Evolutionary conservation across 2,113 vertebrate genomes (phyloP).

Genomic region (Neotoma lepida): DNA sequence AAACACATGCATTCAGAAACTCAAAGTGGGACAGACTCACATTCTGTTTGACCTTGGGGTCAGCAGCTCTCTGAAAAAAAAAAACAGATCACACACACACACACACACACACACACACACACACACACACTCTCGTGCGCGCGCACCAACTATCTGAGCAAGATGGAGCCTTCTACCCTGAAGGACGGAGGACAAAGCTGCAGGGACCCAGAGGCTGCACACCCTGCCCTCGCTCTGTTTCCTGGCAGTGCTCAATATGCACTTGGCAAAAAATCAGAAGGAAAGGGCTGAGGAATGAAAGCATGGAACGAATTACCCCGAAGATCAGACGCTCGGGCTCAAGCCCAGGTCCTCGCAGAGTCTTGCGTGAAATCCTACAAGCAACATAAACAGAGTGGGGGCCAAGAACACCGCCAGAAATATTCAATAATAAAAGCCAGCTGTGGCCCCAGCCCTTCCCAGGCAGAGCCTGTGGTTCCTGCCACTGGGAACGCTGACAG

Average conservation of each 20-base stretch:
- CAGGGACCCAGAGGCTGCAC: slow-evolving; percentile 52
- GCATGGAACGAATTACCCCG: slow-evolving; percentile 85
- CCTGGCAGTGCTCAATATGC: slow-evolving; percentile 71
- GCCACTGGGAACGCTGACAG: slow-evolving; percentile 86
- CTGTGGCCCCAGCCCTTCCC: slow-evolving; percentile 84
- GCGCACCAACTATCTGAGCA: neutral
- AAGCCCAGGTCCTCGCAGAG: slow-evolving; percentile 82
- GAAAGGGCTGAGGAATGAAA: neutral
- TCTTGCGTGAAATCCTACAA: slow-evolving; percentile 84
- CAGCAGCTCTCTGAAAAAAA: slow-evolving; percentile 35
- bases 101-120: neutral
- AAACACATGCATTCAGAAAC: neutral
- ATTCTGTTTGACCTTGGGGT: slow-evolving; percentile 44
- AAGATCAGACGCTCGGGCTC: slow-evolving; percentile 82
- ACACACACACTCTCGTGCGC: neutral
- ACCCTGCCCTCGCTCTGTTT: slow-evolving; percentile 31
- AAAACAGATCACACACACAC: neutral
- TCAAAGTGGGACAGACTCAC: neutral
- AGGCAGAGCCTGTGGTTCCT: slow-evolving; percentile 84
- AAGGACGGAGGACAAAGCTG: slow-evolving; percentile 13
- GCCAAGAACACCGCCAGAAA: slow-evolving; percentile 87
- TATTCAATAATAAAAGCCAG: slow-evolving; percentile 88
- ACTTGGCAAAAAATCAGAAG: slow-evolving; percentile 69
- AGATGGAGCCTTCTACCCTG: neutral
- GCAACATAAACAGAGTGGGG: slow-evolving; percentile 84